Conservation (phyloP, 2,888 invertebrate species). For the Tuta absoluta region DNA sequence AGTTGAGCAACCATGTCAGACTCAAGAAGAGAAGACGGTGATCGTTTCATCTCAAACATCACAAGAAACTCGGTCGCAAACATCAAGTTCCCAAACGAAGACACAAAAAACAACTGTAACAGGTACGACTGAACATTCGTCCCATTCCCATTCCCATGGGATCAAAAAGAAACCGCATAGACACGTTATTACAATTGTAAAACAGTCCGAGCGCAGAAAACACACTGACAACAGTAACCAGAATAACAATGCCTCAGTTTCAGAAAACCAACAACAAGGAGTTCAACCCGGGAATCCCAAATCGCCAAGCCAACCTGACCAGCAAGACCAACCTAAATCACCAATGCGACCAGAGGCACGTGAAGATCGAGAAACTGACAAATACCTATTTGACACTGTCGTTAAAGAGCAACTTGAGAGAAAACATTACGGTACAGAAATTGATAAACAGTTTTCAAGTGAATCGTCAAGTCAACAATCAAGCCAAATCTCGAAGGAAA, state of each 20-base stretch:
- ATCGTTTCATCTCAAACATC: not conserved
- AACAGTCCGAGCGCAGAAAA: not conserved
- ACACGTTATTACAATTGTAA: not conserved
- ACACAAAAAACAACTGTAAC: not conserved
- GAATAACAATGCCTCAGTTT: conserved; percentile 5
- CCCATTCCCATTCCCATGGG: not conserved
- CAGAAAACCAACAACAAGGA: conserved; percentile 1
- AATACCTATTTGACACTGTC: not conserved
- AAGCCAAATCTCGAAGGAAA: not conserved
- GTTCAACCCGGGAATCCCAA: not conserved
- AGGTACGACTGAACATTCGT: not conserved
- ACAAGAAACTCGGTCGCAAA: not conserved
- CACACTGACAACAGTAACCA: not conserved
- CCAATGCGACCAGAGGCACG: not conserved
- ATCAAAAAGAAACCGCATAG: conserved; percentile 3
- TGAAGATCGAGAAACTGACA: not conserved
- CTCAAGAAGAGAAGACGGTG: not conserved
- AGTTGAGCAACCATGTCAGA: not conserved
- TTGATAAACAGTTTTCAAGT: not conserved
- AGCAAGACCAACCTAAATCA: not conserved
- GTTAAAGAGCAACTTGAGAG: not conserved
- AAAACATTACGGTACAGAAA: not conserved
- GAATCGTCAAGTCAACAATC: not conserved
- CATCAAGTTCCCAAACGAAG: not conserved
- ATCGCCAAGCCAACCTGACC: not conserved